These are phyloP conservation scores for Gouania willdenowi DNA, from an alignment of 2,797 vertebrate species.

Conservation along the genomic window DNA sequence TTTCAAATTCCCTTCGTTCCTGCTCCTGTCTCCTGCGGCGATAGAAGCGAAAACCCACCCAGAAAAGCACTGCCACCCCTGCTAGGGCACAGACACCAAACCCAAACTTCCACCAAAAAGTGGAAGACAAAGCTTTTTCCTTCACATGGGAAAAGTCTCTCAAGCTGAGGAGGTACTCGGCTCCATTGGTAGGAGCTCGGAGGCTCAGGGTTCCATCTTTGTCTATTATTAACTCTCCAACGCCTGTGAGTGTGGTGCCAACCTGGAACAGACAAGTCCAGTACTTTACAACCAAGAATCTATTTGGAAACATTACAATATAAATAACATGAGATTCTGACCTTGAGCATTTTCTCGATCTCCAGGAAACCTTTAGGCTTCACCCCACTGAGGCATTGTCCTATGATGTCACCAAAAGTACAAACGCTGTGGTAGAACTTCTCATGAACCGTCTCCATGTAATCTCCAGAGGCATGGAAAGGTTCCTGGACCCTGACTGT, in stretches of 20 bases:
- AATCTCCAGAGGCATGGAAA: slow-evolving; percentile 69
- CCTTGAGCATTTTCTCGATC: slow-evolving; percentile 86
- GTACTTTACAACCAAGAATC: no score
- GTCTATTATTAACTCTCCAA: slow-evolving; percentile 80
- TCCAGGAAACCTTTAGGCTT: slow-evolving; percentile 88
- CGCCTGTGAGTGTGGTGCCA: slow-evolving; percentile 78
- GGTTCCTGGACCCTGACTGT: slow-evolving; percentile 77
- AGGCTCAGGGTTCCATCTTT: slow-evolving; percentile 75
- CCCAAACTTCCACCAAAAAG: slow-evolving; percentile 68
- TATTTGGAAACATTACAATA: no score
- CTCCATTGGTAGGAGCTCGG: slow-evolving; percentile 72
- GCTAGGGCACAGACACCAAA: slow-evolving; percentile 56
- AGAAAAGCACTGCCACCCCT: slow-evolving; percentile 61
- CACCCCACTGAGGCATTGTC: slow-evolving; percentile 84
- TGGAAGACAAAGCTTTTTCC: slow-evolving; percentile 59
- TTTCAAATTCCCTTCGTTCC: slow-evolving; percentile 60
- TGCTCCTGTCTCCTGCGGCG: slow-evolving; percentile 52
- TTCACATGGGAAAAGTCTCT: slow-evolving; percentile 76
- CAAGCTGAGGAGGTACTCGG: slow-evolving; percentile 76
- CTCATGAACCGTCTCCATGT: slow-evolving; percentile 80
- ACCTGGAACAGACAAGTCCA: slow-evolving; percentile 48
- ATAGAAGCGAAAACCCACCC: slow-evolving; percentile 69
- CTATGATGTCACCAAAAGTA: slow-evolving; percentile 75
- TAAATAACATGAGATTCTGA: slow-evolving; percentile 19
- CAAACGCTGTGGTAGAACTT: slow-evolving; percentile 81